Evolutionary conservation across 2,113 vertebrate genomes (phyloP).

Genomic region (Candoia aspera): DNA sequence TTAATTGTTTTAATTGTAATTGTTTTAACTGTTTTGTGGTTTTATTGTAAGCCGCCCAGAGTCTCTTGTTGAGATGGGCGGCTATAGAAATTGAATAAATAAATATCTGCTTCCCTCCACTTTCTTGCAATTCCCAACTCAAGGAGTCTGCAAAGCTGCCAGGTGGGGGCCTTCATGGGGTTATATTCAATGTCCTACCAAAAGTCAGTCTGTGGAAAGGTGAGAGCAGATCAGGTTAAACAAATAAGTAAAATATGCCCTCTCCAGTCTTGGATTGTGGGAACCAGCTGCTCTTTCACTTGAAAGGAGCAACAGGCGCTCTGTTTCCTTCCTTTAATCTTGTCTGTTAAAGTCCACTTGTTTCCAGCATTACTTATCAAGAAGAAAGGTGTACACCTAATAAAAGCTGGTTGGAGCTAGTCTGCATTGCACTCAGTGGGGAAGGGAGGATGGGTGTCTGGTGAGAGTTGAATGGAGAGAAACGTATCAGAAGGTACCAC

Average conservation of each 20-base stretch:
- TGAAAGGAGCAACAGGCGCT: conserved; percentile 9
- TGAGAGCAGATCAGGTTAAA: conserved; percentile 1
- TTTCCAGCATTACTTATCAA: conserved; percentile 41
- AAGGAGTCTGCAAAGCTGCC: not conserved
- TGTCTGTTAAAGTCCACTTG: not conserved
- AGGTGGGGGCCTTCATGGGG: not conserved
- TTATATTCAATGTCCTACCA: not conserved
- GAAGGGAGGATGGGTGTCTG: not conserved
- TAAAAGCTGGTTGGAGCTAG: not conserved
- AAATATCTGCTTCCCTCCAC: not conserved
- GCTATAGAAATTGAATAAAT: no score
- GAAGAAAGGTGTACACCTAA: not conserved
- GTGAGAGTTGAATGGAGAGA: conserved; percentile 33
- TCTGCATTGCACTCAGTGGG: conserved; percentile 41
- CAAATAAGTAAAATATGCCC: not conserved
- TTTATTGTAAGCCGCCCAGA: no score
- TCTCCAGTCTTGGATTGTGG: not conserved
- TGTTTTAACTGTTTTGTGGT: no score
- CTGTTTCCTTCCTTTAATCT: conserved; percentile 20
- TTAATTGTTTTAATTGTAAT: no score
- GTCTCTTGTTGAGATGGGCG: no score
- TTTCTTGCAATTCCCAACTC: not conserved
- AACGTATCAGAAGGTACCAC: not conserved
- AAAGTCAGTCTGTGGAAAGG: not conserved
- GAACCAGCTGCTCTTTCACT: conserved; percentile 47